phyloP scores from a whole-genome alignment of 2,113 vertebrate species.

The Crotalus helleri region DNA sequence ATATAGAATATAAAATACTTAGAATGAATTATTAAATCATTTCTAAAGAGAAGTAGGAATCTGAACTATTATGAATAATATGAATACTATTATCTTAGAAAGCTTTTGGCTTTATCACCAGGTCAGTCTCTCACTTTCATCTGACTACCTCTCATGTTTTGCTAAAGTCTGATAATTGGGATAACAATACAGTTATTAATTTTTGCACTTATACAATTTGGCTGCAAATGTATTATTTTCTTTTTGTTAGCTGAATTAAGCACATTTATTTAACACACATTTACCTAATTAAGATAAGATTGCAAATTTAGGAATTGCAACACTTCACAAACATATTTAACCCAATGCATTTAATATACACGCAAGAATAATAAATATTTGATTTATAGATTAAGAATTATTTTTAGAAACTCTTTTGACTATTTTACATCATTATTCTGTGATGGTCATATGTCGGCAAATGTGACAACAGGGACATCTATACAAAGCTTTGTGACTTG shows the following conservation, averaged over 20 bases:
- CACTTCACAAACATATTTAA: constrained; percentile 14
- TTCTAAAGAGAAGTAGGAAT: constrained; percentile 41
- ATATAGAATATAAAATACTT: constrained; percentile 19
- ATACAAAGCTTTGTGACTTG: neutral
- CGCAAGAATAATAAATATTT: neutral
- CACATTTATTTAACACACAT: constrained; percentile 33
- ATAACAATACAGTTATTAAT: constrained; percentile 47
- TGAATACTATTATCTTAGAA: constrained; percentile 25
- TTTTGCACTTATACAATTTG: constrained; percentile 47
- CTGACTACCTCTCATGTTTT: constrained; percentile 43
- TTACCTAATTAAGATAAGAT: constrained; percentile 23
- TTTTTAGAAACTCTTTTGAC: neutral
- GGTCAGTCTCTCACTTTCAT: constrained; percentile 58
- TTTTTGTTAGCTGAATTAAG: constrained; percentile 39
- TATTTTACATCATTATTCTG: neutral
- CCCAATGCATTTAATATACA: neutral
- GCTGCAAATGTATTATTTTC: constrained; percentile 49
- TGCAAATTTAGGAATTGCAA: constrained; percentile 16
- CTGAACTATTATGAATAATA: neutral
- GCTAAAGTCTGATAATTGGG: constrained; percentile 48
- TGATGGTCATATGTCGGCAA: neutral
- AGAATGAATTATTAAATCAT: constrained; percentile 36
- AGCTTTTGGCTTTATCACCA: constrained; percentile 29
- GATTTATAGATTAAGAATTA: neutral
- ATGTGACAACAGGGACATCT: neutral